Percentiles rank a stretch among this genome's conserved stretches.
phyloP scores from a whole-genome alignment of 2,113 vertebrate species.

The Stigmatopora nigra region DNA sequence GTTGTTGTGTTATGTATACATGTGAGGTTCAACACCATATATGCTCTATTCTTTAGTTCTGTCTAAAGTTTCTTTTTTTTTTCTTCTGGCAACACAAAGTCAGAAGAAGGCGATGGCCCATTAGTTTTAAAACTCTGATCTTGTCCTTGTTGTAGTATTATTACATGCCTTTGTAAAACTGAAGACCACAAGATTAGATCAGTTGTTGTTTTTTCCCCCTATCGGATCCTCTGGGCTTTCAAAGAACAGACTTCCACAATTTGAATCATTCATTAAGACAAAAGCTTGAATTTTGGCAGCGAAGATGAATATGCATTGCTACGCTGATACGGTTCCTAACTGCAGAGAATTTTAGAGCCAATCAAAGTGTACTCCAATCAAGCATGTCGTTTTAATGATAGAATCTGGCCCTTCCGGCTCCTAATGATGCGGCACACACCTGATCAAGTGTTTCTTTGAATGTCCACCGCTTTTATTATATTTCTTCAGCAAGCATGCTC shows the following conservation, averaged over 20 bases:
- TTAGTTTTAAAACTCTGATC: no score
- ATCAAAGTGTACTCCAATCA: slow-evolving; percentile 67
- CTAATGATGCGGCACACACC: neutral
- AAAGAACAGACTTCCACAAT: slow-evolving; percentile 34
- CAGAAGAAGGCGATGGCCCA: neutral
- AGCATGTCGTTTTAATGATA: slow-evolving; percentile 72
- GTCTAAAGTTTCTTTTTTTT: no score
- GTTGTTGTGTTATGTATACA: neutral
- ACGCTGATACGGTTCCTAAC: slow-evolving; percentile 27
- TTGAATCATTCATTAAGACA: slow-evolving; percentile 38
- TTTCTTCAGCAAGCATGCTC: neutral
- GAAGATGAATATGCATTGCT: slow-evolving; percentile 27
- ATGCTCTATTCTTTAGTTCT: no score
- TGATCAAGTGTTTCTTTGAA: neutral
- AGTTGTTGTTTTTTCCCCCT: slow-evolving; percentile 4
- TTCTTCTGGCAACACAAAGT: neutral
- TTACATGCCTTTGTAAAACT: neutral
- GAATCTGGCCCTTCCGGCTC: slow-evolving; percentile 33
- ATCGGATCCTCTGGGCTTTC: slow-evolving; percentile 30
- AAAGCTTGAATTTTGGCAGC: slow-evolving; percentile 35
- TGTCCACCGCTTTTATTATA: neutral
- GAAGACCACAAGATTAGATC: slow-evolving; percentile 31
- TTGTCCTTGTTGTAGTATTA: no score
- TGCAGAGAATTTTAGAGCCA: slow-evolving; percentile 43
- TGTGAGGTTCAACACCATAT: no score